A percentile compares a stretch with the other conserved stretches of the same genome.
These are phyloP conservation scores for Papilio elwesi DNA, from an alignment of 2,888 invertebrate genomes.

Conservation along the genomic window DNA sequence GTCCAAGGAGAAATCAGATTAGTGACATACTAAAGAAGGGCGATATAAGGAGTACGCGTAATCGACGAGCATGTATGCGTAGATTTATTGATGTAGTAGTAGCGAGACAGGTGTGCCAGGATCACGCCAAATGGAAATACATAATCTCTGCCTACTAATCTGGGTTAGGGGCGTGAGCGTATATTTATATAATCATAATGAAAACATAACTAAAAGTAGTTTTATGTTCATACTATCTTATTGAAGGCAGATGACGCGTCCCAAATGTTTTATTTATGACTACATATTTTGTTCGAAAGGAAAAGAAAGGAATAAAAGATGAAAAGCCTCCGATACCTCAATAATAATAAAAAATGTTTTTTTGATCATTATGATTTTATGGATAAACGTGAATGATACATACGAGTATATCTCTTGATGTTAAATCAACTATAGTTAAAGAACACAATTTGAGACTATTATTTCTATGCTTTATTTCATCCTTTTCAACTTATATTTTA, in stretches of 20 bases:
- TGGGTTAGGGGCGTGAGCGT: too few relatives aligned
- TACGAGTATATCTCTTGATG: neutral
- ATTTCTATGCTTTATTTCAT: neutral
- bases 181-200: too few relatives aligned
- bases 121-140: too few relatives aligned
- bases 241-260: neutral
- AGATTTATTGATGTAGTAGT: too few relatives aligned
- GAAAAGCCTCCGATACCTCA: neutral
- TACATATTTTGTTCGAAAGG: neutral
- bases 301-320: neutral
- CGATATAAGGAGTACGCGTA: too few relatives aligned
- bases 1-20: too few relatives aligned
- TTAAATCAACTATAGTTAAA: neutral
- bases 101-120: too few relatives aligned
- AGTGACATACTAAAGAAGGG: too few relatives aligned
- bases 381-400: neutral
- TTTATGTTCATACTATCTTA: neutral
- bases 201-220: neutral
- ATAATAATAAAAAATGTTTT: conserved; percentile 5
- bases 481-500: too few relatives aligned
- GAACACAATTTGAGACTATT: neutral
- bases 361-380: conserved; percentile 6
- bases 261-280: neutral
- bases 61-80: too few relatives aligned
- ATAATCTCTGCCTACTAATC: too few relatives aligned